Base-by-base conservation (phyloP, 2,888 invertebrate genomes). In the Eretmocerus hayati region DNA sequence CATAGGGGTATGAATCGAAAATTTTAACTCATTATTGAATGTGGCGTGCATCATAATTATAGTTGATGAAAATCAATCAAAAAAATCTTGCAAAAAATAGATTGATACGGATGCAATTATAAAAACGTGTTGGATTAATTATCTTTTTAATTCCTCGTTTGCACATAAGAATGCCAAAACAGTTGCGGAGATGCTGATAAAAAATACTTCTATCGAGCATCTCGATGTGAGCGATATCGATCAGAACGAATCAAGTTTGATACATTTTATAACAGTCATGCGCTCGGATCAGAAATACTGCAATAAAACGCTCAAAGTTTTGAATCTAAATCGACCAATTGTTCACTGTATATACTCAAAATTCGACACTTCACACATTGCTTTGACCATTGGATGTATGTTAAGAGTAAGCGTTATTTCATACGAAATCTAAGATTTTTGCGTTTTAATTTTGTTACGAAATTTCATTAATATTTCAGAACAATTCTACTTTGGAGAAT, bases 201-300 rank as follows among this genome's bases (percentile, higher is more conserved):
- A 72, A 13, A 79, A 78, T 56, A 63, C 59, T 1, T 67, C 64
- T 21, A 62, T 83, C 0, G 67, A 75, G 47, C 74, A 68, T 46
- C 64, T 78, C 15, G 81, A 82, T 59, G 69, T 82, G 2, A 80
- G 77, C 0, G 77, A 81, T 58, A 77, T 78, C 0, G 75, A 77
- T 37, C 79, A 79, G 48, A 79, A 77, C 1, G 61, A 78, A 19
- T 68, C 74, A 1, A 79, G 80, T 53, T 72, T 81, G 1, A 75
- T 78, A 57, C 33, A 74, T 5, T 73, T 80, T 8, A 59, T 76
- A 3, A 72, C 76, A 5, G 72, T 76, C 1, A 59, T 80, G 15
- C 71, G 76, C 57, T 59, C 58, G 2, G 74, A 76, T 47, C 66
- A 73, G 8, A 16, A 52, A 11, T 69, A 53, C 2, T 52, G 47